phyloP scores from a whole-genome alignment of 37 sponge, comb jelly and placozoan genomes.

The Haliclona indistincta region DNA sequence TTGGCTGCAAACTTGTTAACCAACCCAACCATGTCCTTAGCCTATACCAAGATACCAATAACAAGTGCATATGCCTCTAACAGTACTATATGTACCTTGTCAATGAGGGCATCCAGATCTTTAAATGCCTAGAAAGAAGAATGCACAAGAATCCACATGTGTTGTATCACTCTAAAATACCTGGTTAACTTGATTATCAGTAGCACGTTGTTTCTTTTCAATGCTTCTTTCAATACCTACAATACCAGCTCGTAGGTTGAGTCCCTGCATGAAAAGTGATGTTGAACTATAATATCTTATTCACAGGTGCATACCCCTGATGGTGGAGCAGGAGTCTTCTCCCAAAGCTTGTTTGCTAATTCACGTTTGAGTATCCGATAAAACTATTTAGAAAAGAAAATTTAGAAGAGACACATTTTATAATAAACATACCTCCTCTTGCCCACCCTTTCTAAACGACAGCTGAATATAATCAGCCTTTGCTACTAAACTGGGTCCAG shows the following conservation, averaged over 20 bases:
- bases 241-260: slow-evolving; percentile 68
- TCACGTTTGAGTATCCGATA: slow-evolving; percentile 26
- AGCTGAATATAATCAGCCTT: slow-evolving; percentile 70
- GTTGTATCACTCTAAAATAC: background rate
- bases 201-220: slow-evolving; percentile 73
- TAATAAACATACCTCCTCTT: slow-evolving; percentile 60
- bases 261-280: slow-evolving; percentile 3
- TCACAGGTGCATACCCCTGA: background rate
- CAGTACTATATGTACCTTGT: slow-evolving; percentile 52
- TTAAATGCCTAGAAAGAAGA: slow-evolving; percentile 77
- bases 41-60: slow-evolving; percentile 34
- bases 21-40: slow-evolving; percentile 88
- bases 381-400: slow-evolving; percentile 33
- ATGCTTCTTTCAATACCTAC: slow-evolving; percentile 90
- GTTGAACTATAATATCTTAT: background rate
- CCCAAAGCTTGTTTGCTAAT: slow-evolving; percentile 64
- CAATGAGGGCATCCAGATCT: slow-evolving; percentile 94
- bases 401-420: background rate
- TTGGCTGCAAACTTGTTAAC: slow-evolving; percentile 89
- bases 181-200: slow-evolving; percentile 67
- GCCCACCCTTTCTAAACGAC: slow-evolving; percentile 94
- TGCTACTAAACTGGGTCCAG: slow-evolving; percentile 65
- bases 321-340: slow-evolving; percentile 36
- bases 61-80: background rate
- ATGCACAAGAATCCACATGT: background rate